phyloP scores from a whole-genome alignment of 1,140 invertebrate genomes.

The Phymastichus coffea region DNA sequence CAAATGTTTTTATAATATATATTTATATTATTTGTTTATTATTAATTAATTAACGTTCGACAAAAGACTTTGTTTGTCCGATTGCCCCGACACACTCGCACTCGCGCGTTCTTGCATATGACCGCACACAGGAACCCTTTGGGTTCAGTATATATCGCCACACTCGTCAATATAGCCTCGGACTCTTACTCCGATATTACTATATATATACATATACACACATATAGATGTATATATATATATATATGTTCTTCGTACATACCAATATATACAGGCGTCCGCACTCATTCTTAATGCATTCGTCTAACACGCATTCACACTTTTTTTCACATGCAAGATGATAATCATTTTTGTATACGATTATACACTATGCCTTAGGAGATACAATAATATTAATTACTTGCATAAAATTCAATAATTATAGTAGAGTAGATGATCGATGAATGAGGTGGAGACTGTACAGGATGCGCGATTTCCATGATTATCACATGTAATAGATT shows the following conservation, averaged over 20 bases:
- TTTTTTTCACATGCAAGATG: slow-evolving; percentile 41
- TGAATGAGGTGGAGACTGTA: slow-evolving; percentile 58
- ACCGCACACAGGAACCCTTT: slow-evolving; percentile 21
- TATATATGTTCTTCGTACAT: slow-evolving; percentile 1
- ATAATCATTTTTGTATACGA: slow-evolving; percentile 46
- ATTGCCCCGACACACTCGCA: slow-evolving; percentile 36
- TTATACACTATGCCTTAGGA: slow-evolving; percentile 47
- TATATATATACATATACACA: neutral
- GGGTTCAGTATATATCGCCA: slow-evolving; percentile 20
- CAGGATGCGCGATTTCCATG: slow-evolving; percentile 58
- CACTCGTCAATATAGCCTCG: slow-evolving; percentile 21
- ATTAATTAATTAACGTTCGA: slow-evolving; percentile 14
- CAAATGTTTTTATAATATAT: slow-evolving; percentile 13
- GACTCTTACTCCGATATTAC: slow-evolving; percentile 18
- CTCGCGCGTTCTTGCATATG: slow-evolving; percentile 23
- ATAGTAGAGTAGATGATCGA: slow-evolving; percentile 57
- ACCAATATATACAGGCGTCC: slow-evolving; percentile 15
- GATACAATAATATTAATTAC: slow-evolving; percentile 56
- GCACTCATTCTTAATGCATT: neutral
- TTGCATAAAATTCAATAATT: slow-evolving; percentile 53
- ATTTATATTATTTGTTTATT: neutral
- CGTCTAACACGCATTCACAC: slow-evolving; percentile 6
- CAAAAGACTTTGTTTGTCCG: slow-evolving; percentile 29
- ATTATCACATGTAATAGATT: slow-evolving; percentile 59
- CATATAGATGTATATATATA: neutral